Base-by-base conservation (phyloP, 2,113 vertebrate genomes). In the Todiramphus saurophagus region DNA sequence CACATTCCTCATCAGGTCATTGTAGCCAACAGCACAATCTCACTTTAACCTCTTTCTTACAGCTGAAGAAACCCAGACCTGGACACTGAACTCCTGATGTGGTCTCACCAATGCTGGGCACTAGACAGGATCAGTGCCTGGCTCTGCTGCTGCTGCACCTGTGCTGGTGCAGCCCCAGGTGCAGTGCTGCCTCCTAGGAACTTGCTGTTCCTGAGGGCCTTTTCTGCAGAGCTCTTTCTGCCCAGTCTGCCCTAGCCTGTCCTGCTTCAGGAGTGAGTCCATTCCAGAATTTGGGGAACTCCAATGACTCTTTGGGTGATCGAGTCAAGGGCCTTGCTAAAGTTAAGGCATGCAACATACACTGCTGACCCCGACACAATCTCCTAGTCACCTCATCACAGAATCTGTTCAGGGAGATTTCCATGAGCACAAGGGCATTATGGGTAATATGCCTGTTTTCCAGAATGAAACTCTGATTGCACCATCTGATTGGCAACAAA, bases 1-100 rank as follows among this genome's bases (percentile, higher is more conserved):
- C 11, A 21, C 4, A 31, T 68, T 75, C 14, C 9, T 75, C 18
- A 55, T 24, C 31, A 67, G 13, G 16, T 68, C 3, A 2, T 43
- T 43, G 23, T 35, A 89, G 21, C 18, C 39, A 55, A 24, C 3
- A 27, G 8, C 44, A 70, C 27, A 85, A 48, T 75, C 19, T 53
- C 7, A 56, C 11, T 75, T 82, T 41, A 62, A 19, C 4, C 7
- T 41, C 44, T 55, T 80, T 66, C 27, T 67, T 27, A 78, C 48
- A 9, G 25, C 13, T 85, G 18, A 79, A 62, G 23, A 78, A 79
- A 66, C 5, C 6, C 25, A 58, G 35, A 21, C 35, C 37, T 43
- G 16, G 19, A 39, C 9, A 13, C 21, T 46, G 33, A 16, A 30
- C 14, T 23, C 5, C 12, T 70, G 0, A 0, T 24, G 6, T 37